These are phyloP conservation scores for Cremastinae sp. DNA, from an alignment of 2,888 invertebrate species.

Conservation along the genomic window DNA sequence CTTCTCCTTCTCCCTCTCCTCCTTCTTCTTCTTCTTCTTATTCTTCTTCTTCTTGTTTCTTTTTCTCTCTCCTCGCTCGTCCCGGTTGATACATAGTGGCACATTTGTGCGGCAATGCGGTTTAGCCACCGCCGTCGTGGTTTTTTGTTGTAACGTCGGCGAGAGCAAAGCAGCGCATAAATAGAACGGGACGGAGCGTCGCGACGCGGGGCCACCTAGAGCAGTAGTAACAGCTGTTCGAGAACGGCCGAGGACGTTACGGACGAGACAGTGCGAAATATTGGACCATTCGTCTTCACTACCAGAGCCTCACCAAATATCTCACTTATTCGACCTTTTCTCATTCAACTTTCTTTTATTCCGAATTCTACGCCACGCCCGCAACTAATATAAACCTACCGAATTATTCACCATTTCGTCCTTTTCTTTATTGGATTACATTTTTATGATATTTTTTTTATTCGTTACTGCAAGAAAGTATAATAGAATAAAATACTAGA, in stretches of 20 bases:
- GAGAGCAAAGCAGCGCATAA: conserved; percentile 54
- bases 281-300: conserved; percentile 1
- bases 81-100: conserved; percentile 31
- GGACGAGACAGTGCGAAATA: conserved; percentile 27
- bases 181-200: conserved; percentile 58
- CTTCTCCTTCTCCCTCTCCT: too few relatives aligned
- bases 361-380: too few relatives aligned
- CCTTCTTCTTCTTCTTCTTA: too few relatives aligned
- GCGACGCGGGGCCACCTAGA: conserved; percentile 40
- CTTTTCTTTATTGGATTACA: too few relatives aligned
- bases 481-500: too few relatives aligned
- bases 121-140: conserved; percentile 25
- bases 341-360: too few relatives aligned
- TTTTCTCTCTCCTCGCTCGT: too few relatives aligned
- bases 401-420: too few relatives aligned
- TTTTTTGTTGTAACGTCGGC: conserved; percentile 43
- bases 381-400: too few relatives aligned
- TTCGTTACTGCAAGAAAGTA: too few relatives aligned
- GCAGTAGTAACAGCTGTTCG: conserved; percentile 57
- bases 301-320: neutral
- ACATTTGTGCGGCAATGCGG: conserved; percentile 25
- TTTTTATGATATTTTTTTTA: too few relatives aligned
- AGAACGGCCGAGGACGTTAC: conserved; percentile 23
- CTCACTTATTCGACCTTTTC: conserved; percentile 10
- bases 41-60: too few relatives aligned